Conservation (phyloP, 2,888 invertebrate genomes). For the Chironomus riparius region DNA sequence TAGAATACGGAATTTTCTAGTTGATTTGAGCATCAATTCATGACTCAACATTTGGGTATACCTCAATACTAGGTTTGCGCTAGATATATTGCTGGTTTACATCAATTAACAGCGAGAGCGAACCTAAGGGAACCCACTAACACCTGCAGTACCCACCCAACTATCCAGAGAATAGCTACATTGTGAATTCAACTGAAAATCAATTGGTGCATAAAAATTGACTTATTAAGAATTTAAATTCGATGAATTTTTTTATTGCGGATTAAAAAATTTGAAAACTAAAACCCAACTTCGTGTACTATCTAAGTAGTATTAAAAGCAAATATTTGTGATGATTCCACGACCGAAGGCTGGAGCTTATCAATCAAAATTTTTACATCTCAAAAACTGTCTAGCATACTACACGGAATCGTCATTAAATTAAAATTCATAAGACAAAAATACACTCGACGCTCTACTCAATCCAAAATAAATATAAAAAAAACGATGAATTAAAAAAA, state of each 20-base stretch:
- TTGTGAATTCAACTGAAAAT: conserved; percentile 22
- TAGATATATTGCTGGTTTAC: no score
- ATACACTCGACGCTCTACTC: not conserved
- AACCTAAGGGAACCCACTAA: no score
- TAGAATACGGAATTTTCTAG: no score
- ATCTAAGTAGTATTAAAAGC: not conserved
- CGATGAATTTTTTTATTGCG: conserved; percentile 1
- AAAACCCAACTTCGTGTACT: not conserved
- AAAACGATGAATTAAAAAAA: not conserved
- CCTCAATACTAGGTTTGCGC: no score
- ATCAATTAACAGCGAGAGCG: no score
- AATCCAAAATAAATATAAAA: conserved; percentile 16
- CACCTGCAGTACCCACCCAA: no score
- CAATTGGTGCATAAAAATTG: conserved; percentile 21
- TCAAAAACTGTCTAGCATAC: not conserved
- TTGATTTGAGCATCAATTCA: no score
- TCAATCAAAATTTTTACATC: not conserved
- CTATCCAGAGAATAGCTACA: not conserved
- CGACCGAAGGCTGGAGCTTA: not conserved
- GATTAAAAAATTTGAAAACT: not conserved
- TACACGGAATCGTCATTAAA: not conserved
- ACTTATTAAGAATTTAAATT: conserved; percentile 19
- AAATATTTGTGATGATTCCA: not conserved
- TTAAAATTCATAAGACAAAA: not conserved
- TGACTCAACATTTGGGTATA: no score